Conservation (phyloP, 2,797 vertebrate species). For the Hafferia zeledoni region DNA sequence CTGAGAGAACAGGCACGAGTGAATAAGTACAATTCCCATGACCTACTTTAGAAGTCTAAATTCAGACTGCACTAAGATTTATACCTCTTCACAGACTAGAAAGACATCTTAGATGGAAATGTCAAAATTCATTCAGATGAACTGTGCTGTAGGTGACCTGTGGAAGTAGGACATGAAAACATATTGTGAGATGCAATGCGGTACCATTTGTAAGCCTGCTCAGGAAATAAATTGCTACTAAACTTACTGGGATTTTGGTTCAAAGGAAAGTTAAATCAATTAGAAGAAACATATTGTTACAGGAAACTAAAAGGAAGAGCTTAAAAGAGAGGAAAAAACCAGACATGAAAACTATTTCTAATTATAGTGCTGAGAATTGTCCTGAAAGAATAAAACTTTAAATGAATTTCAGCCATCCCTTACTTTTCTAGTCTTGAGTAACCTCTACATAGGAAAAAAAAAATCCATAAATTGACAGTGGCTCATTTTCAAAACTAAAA, state of each 20-base stretch:
- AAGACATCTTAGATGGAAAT: background rate
- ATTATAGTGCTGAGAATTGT: background rate
- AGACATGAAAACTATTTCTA: background rate
- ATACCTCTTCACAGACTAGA: background rate
- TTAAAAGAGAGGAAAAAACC: background rate
- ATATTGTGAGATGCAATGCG: background rate
- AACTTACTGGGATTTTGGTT: background rate
- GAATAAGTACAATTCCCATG: conserved; percentile 8
- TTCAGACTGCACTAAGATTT: background rate
- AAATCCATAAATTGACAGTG: background rate
- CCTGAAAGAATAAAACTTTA: background rate
- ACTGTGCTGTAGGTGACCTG: background rate
- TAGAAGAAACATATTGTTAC: background rate
- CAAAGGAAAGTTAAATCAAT: background rate
- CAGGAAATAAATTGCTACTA: background rate
- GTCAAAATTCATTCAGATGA: background rate
- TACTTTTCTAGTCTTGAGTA: background rate
- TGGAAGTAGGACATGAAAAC: background rate
- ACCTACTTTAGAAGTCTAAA: conserved; percentile 48
- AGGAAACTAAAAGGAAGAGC: background rate
- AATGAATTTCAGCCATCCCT: background rate
- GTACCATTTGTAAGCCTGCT: background rate
- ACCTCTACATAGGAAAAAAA: background rate
- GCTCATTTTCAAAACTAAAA: background rate
- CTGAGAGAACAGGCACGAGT: background rate